Evolutionary conservation across 1,140 invertebrate species (phyloP).

Genomic region (Melitaea cinxia): DNA sequence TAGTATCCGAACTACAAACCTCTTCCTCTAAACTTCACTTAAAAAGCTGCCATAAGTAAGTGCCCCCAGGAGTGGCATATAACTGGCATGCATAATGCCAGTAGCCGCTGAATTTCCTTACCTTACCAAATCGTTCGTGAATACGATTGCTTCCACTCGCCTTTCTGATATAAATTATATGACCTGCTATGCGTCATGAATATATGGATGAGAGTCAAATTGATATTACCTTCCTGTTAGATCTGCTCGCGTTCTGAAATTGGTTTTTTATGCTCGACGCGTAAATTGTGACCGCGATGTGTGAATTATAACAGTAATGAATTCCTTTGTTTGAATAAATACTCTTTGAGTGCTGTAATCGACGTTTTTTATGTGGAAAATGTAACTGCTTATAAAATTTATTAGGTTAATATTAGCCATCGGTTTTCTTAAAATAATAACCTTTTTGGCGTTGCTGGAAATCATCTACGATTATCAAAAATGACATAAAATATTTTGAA

Average conservation of each 20-base stretch:
- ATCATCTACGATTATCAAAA: no score
- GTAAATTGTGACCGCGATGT: constrained; percentile 73
- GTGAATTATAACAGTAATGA: constrained; percentile 68
- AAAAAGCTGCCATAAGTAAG: constrained; percentile 67
- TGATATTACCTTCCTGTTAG: constrained; percentile 70
- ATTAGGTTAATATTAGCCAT: not conserved
- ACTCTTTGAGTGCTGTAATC: not conserved
- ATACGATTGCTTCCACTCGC: constrained; percentile 69
- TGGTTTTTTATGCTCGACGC: constrained; percentile 70
- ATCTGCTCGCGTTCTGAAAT: constrained; percentile 69
- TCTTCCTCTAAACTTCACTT: constrained; percentile 27
- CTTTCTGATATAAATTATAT: constrained; percentile 78
- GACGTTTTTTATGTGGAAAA: not conserved
- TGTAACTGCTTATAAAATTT: not conserved
- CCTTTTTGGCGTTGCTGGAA: no score
- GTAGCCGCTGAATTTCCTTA: constrained; percentile 43
- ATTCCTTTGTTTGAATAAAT: constrained; percentile 27
- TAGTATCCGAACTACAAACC: not conserved
- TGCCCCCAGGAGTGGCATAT: constrained; percentile 72
- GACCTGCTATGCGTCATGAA: constrained; percentile 70
- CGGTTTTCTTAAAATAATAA: not conserved
- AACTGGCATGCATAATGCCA: constrained; percentile 63
- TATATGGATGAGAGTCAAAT: constrained; percentile 77
- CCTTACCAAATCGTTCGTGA: constrained; percentile 68
- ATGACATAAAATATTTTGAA: no score